Percentiles rank a stretch among this genome's conserved stretches.
Conservation (phyloP, 2,113 vertebrate genomes). For the Numenius arquata region DNA sequence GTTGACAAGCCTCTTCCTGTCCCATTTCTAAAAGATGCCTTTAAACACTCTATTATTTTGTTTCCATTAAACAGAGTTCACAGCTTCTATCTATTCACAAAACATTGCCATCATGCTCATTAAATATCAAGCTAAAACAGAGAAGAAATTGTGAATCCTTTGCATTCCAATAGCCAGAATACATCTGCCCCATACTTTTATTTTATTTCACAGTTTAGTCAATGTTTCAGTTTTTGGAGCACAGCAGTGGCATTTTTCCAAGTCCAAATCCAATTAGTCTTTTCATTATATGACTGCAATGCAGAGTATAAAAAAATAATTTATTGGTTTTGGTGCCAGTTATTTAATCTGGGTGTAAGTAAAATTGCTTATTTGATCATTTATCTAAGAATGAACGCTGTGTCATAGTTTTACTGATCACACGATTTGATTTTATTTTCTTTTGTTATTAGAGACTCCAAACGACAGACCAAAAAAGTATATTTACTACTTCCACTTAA, state of each 20-base stretch:
- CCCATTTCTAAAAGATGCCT: background rate
- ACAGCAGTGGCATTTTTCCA: slow-evolving; percentile 4
- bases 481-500: background rate
- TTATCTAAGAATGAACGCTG: background rate
- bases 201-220: slow-evolving; percentile 18
- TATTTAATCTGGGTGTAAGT: background rate
- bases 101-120: background rate
- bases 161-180: background rate
- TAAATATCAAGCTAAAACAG: background rate
- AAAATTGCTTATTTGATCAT: slow-evolving; percentile 19
- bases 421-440: background rate
- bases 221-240: slow-evolving; percentile 12
- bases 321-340: background rate
- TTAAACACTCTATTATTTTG: background rate
- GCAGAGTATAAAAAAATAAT: background rate
- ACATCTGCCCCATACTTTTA: background rate
- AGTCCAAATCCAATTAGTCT: slow-evolving; percentile 35
- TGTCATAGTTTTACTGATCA: slow-evolving; percentile 12
- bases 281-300: background rate
- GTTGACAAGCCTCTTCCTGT: background rate
- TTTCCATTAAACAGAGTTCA: background rate
- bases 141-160: background rate
- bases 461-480: background rate
- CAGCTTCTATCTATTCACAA: background rate
- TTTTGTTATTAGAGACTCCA: background rate